Evolutionary conservation across 2,113 vertebrate genomes (phyloP).

Genomic region (Podilymbus podiceps): DNA sequence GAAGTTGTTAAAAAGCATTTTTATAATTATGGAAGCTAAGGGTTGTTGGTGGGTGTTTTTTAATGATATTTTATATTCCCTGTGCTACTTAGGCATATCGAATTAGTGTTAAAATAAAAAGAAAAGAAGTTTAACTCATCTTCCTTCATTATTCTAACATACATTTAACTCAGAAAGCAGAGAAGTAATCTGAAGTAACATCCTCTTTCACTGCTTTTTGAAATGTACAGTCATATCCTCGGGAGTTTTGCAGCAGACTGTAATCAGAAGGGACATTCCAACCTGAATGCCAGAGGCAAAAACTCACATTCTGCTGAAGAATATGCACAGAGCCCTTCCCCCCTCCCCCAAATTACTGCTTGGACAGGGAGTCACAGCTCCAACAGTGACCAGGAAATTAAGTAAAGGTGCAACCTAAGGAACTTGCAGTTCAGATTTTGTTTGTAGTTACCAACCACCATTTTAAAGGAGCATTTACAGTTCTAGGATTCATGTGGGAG

Average conservation of each 20-base stretch:
- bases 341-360: neutral
- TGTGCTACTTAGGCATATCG: neutral
- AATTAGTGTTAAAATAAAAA: neutral
- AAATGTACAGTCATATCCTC: conserved; percentile 11
- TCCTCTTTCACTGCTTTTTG: neutral
- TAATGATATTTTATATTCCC: neutral
- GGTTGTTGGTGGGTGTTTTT: neutral
- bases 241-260: neutral
- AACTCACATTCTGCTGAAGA: neutral
- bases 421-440: neutral
- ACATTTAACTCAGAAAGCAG: neutral
- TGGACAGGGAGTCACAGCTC: neutral
- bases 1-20: neutral
- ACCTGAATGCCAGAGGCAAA: conserved; percentile 1
- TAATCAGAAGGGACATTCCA: conserved; percentile 30
- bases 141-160: neutral
- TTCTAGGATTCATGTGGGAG: neutral
- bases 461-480: neutral
- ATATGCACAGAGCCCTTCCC: neutral
- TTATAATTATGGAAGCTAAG: neutral
- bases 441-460: neutral
- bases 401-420: neutral
- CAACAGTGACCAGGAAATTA: neutral
- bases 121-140: neutral
- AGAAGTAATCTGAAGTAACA: conserved; percentile 30